Percentiles rank a stretch among this genome's conserved stretches.
Conservation (phyloP, 2,797 vertebrate species). For the Chelonia mydas region DNA sequence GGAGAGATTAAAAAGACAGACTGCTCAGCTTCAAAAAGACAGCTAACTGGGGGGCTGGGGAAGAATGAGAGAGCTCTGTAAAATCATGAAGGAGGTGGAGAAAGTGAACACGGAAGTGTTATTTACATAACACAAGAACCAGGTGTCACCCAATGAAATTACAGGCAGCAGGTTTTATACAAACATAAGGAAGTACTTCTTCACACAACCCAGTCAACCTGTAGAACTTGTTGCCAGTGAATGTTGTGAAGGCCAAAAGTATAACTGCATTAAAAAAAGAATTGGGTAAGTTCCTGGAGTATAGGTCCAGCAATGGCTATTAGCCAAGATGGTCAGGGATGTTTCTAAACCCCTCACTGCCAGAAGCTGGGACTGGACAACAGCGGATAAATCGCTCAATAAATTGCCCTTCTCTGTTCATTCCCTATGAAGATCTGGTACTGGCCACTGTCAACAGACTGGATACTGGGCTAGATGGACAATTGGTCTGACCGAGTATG, state of each 20-base stretch:
- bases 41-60: too few relatives aligned
- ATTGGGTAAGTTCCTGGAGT: background rate
- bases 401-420: background rate
- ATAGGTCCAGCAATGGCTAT: background rate
- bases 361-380: background rate
- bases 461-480: background rate
- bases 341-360: background rate
- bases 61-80: background rate
- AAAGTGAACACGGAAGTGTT: background rate
- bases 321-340: background rate
- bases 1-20: background rate
- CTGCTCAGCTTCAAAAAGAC: background rate
- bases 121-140: background rate
- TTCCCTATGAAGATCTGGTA: background rate
- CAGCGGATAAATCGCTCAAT: background rate
- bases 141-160: background rate
- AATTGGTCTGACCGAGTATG: background rate
- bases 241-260: background rate
- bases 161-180: background rate
- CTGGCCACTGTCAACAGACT: background rate
- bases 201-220: background rate
- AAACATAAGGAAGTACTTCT: background rate
- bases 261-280: background rate
- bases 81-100: background rate
- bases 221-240: background rate